Evolutionary conservation across 2,888 invertebrate species (phyloP), one percentile per base, ranked within the genome.

Genomic region (Caenorhabditis sp.): DNA sequence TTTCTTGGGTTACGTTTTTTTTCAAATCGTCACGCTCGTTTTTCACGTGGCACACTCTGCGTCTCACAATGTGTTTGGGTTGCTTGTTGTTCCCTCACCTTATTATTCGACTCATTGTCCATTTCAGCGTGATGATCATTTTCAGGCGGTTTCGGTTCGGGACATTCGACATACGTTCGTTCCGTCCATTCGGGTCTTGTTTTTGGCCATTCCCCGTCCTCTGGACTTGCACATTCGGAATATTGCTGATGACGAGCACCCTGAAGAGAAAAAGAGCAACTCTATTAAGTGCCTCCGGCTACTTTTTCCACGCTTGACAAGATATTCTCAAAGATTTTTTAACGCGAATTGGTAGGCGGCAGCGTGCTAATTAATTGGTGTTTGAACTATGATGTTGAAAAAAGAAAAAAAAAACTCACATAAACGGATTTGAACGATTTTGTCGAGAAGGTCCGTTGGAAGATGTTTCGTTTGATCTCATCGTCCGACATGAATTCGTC

Each of bases 131-230:
- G 73, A 17, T 66, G 58, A 55, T 76, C 64, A 53, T 69, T 73
- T 63, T 77, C 69, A 4, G 81, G 78, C 14, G 83, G 82, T 49
- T 79, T 72, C 8, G 83, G 81, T 50, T 81, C 79, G 1, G 81
- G 82, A 60, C 82, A 81, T 63, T 83, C 83, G 21, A 83, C 81
- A 65, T 82, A 84, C 10, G 83, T 83, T 53, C 81, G 64, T 53
- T 79, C 80, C 2, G 81, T 76, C 75, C 78, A 78, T 36, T 67
- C 66, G 0, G 72, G 62, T 24, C 69, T 26, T 1, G 65, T 59
- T 27, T 66, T 69, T 14, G 73, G 72, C 78, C 75, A 78, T 31
- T 75, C 75, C 1, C 74, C 76, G 19, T 80, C 80, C 36, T 78
- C 80, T 0, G 80, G 80, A 14, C 77, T 78, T 14, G 76, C 76